Percentiles rank a stretch among this genome's conserved stretches.
Conservation (phyloP, 2,888 invertebrate species). For the Dryococelus australis region DNA sequence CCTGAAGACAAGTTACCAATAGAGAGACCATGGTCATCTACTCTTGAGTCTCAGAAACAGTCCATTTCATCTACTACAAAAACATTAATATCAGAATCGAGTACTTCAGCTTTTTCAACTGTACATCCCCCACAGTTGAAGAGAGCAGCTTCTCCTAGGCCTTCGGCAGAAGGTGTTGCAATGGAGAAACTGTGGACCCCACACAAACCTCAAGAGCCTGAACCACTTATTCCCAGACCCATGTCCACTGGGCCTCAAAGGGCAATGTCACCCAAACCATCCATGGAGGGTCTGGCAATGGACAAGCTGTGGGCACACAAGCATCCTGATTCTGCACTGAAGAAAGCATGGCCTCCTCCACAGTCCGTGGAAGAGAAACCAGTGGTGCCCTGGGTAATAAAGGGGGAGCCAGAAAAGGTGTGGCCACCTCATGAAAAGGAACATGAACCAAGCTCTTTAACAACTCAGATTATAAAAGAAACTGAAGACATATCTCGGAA, state of each 20-base stretch:
- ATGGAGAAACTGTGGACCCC: conserved; percentile 57
- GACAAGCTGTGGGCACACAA: conserved; percentile 72
- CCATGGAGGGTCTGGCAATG: conserved; percentile 71
- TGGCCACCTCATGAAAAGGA: conserved; percentile 53
- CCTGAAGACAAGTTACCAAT: conserved; percentile 55
- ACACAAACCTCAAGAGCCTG: conserved; percentile 46
- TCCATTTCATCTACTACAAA: conserved; percentile 34
- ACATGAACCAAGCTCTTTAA: not conserved
- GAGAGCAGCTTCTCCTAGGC: conserved; percentile 54
- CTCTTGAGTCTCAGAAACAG: conserved; percentile 29
- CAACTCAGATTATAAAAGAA: not conserved
- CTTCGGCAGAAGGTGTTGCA: conserved; percentile 55
- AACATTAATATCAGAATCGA: conserved; percentile 32
- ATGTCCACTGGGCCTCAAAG: conserved; percentile 36
- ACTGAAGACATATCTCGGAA: conserved; percentile 6
- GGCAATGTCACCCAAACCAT: conserved; percentile 62
- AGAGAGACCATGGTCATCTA: conserved; percentile 56
- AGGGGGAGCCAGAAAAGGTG: conserved; percentile 56
- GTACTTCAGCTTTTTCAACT: conserved; percentile 11
- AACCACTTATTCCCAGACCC: conserved; percentile 35
- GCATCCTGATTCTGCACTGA: conserved; percentile 58
- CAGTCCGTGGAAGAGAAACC: conserved; percentile 52
- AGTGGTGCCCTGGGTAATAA: conserved; percentile 55
- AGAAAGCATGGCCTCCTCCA: conserved; percentile 63
- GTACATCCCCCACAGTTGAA: conserved; percentile 30